Percentiles rank a stretch among this genome's conserved stretches.
These are phyloP conservation scores for Ptychadena robeensis DNA, from an alignment of 2,797 vertebrate genomes.

Conservation along the genomic window DNA sequence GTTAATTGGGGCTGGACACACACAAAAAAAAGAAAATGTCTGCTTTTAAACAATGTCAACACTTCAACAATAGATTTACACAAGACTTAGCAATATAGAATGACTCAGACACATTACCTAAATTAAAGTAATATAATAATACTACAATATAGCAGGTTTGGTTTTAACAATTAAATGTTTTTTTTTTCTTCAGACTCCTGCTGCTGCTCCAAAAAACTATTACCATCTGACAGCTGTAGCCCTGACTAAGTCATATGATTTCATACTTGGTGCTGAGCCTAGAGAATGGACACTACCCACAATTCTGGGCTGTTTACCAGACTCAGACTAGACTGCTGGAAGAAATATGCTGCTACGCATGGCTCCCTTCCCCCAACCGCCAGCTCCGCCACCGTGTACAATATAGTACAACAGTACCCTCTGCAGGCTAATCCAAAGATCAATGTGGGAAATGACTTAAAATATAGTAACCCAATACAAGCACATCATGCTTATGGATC, in stretches of 20 bases:
- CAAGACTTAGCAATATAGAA: conserved; percentile 73
- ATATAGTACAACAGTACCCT: conserved; percentile 74
- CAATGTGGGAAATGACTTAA: background rate
- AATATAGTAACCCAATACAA: background rate
- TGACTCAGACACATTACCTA: conserved; percentile 66
- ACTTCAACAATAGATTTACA: conserved; percentile 75
- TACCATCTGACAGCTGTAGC: conserved; percentile 83
- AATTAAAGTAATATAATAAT: conserved; percentile 72
- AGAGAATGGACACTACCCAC: conserved; percentile 74
- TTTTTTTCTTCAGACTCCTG: conserved; percentile 75
- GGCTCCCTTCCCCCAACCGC: conserved; percentile 70
- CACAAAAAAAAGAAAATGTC: conserved; percentile 71
- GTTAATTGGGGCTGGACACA: conserved; percentile 76
- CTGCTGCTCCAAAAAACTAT: conserved; percentile 78
- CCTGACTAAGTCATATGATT: conserved; percentile 77
- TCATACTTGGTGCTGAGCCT: conserved; percentile 75
- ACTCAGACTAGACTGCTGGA: conserved; percentile 70
- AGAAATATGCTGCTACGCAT: conserved; percentile 55
- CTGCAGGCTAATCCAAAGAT: conserved; percentile 64
- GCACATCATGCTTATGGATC: background rate
- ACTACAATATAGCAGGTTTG: conserved; percentile 73
- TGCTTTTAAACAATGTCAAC: conserved; percentile 75
- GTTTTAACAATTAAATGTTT: conserved; percentile 79
- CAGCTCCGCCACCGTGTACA: conserved; percentile 39
- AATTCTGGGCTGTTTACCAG: conserved; percentile 79